Percentiles rank a stretch among this genome's conserved stretches.
Conservation (phyloP, 2,888 invertebrate species). For the Drosophila koepferae region DNA sequence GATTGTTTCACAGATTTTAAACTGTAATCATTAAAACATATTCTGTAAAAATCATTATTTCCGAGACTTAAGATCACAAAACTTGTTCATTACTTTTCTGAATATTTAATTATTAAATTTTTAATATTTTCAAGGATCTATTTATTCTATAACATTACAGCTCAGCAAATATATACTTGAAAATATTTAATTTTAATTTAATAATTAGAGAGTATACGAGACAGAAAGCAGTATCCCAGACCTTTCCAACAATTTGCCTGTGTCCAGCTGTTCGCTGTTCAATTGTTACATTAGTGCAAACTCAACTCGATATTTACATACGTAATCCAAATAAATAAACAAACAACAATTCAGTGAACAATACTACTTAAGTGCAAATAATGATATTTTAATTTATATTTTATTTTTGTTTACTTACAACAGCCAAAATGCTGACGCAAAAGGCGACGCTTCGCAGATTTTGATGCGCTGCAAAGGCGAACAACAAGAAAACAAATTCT, state of each 20-base stretch:
- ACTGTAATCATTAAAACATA: no score
- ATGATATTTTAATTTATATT: conserved; percentile 16
- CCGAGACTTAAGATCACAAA: no score
- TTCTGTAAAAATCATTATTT: no score
- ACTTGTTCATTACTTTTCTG: no score
- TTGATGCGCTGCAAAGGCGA: conserved; percentile 17
- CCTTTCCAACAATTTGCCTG: conserved; percentile 13
- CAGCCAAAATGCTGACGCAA: conserved; percentile 56
- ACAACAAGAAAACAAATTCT: conserved; percentile 29
- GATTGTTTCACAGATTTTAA: background rate
- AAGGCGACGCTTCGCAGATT: conserved; percentile 28
- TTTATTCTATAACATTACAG: no score
- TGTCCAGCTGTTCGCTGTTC: conserved; percentile 9
- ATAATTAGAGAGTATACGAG: background rate
- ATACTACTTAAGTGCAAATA: conserved; percentile 21
- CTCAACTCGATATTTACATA: conserved; percentile 10
- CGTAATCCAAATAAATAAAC: conserved; percentile 27
- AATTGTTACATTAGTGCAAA: conserved; percentile 25
- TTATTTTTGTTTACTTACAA: conserved; percentile 47
- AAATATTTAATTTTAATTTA: background rate
- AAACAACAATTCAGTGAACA: conserved; percentile 20
- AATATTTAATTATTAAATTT: no score
- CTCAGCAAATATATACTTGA: no score
- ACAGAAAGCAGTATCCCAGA: background rate
- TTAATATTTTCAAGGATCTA: no score